Evolutionary conservation across 1,140 invertebrate species (phyloP).

Genomic region (Conus betulinus): DNA sequence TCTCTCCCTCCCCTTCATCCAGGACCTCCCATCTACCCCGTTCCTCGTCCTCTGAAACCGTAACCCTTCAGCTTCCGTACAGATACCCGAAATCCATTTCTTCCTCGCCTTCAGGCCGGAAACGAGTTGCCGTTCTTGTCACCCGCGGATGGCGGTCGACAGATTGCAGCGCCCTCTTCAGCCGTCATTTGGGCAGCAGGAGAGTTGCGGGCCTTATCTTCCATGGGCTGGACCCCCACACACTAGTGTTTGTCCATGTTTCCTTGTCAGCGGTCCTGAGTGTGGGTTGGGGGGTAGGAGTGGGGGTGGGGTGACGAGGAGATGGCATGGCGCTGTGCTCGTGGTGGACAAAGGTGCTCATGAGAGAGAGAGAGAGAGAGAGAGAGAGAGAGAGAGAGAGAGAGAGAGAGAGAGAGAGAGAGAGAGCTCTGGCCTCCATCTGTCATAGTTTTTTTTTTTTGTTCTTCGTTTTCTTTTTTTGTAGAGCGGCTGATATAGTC

Average conservation of each 20-base stretch:
- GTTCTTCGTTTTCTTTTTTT: no score
- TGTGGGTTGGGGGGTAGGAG: no score
- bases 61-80: neutral
- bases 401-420: no score
- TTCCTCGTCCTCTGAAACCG: neutral
- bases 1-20: no score
- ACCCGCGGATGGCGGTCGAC: constrained; percentile 12
- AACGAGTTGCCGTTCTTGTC: constrained; percentile 17
- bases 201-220: constrained; percentile 18
- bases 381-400: no score
- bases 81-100: constrained; percentile 22
- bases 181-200: neutral
- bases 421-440: no score
- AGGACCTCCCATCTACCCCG: neutral
- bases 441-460: no score
- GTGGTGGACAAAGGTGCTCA: neutral
- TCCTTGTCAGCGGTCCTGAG: no score
- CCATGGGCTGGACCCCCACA: neutral
- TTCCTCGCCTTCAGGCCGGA: neutral
- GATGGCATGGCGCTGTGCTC: neutral
- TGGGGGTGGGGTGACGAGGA: neutral
- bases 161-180: constrained; percentile 25
- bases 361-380: no score
- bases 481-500: no score
- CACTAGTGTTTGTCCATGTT: neutral